Evolutionary conservation across 2,797 vertebrate species (phyloP).

Genomic region (Falco peregrinus): DNA sequence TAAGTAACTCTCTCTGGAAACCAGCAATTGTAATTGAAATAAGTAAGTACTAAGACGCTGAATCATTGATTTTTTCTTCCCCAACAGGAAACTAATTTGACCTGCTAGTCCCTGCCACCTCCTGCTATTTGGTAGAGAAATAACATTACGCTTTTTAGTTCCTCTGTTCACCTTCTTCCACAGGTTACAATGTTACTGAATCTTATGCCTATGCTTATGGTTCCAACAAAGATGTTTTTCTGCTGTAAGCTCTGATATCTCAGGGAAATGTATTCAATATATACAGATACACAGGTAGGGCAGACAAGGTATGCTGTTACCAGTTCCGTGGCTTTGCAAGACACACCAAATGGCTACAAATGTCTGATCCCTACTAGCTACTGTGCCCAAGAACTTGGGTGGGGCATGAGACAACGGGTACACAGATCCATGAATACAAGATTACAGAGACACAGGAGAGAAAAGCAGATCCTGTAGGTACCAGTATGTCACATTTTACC

Average conservation of each 20-base stretch:
- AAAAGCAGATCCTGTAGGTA: background rate
- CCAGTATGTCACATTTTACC: background rate
- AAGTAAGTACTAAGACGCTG: background rate
- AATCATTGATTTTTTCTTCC: background rate
- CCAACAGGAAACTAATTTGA: conserved; percentile 13
- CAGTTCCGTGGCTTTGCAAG: background rate
- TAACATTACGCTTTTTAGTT: background rate
- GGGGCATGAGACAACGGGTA: accelerated
- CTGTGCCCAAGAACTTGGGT: background rate
- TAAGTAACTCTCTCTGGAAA: background rate
- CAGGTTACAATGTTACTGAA: background rate
- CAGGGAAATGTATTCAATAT: background rate
- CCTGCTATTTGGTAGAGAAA: background rate
- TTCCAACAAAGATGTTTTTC: background rate
- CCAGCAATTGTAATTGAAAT: background rate
- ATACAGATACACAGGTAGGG: background rate
- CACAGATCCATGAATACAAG: background rate
- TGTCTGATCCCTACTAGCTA: background rate
- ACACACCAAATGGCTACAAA: background rate
- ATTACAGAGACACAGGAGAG: background rate
- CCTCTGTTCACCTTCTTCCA: background rate
- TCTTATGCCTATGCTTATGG: background rate
- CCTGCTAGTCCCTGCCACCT: conserved; percentile 12
- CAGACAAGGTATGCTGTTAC: background rate
- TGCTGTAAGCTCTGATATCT: background rate